phyloP scores from a whole-genome alignment of 2,888 invertebrate species.

The Eretmocerus hayati region DNA sequence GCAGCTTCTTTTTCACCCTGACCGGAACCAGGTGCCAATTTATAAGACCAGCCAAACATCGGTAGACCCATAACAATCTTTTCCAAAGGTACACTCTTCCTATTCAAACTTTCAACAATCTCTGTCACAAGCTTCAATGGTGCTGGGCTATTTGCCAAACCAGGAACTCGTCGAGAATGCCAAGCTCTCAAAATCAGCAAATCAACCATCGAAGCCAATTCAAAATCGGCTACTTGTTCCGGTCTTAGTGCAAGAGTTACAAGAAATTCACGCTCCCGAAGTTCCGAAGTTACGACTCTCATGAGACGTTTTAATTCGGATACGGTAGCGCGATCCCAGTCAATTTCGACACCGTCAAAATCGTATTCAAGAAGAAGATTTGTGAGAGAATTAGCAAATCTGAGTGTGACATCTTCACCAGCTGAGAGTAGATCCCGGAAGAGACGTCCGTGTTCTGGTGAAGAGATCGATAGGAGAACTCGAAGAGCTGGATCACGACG shows the following conservation, averaged over 20 bases:
- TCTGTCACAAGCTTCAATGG: conserved; percentile 31
- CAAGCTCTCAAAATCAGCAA: conserved; percentile 64
- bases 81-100: conserved; percentile 56
- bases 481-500: conserved; percentile 60
- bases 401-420: conserved; percentile 46
- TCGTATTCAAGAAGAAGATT: conserved; percentile 59
- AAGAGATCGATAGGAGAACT: conserved; percentile 61
- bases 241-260: conserved; percentile 55
- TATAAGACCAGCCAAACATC: conserved; percentile 66
- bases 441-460: conserved; percentile 53
- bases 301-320: conserved; percentile 54
- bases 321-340: conserved; percentile 51
- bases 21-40: conserved; percentile 54
- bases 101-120: conserved; percentile 31
- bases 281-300: conserved; percentile 55
- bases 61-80: conserved; percentile 69
- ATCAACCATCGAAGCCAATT: conserved; percentile 57
- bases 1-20: conserved; percentile 55
- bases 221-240: conserved; percentile 60
- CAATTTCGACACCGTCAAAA: conserved; percentile 77
- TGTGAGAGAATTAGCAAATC: conserved; percentile 60
- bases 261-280: conserved; percentile 50
- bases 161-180: conserved; percentile 36
- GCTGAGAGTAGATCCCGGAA: conserved; percentile 55
- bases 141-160: conserved; percentile 34